Conservation (phyloP, 2,888 invertebrate genomes). For the Cosmopolites sordidus region DNA sequence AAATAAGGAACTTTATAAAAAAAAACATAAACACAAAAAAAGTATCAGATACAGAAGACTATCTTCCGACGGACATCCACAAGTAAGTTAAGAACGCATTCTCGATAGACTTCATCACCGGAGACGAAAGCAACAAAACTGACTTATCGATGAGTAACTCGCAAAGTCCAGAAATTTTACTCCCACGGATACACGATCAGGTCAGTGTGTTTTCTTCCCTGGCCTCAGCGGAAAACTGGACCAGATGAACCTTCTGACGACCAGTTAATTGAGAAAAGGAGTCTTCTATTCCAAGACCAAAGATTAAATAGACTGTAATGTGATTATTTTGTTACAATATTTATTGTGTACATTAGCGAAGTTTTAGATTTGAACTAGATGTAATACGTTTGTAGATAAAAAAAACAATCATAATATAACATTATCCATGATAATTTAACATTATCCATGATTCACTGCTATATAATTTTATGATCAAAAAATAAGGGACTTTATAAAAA, state of each 20-base stretch:
- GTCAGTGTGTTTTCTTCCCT: conserved; percentile 69
- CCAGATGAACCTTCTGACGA: conserved; percentile 56
- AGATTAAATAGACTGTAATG: conserved; percentile 38
- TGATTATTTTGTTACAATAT: conserved; percentile 46
- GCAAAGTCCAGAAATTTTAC: conserved; percentile 36
- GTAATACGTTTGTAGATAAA: conserved; percentile 16
- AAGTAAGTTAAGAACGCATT: conserved; percentile 58
- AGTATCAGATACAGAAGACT: conserved; percentile 43
- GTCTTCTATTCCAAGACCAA: conserved; percentile 34
- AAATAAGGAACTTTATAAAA: no score
- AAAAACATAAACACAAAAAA: no score
- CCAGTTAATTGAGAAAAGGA: neutral
- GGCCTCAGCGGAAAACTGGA: conserved; percentile 58
- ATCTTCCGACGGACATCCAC: conserved; percentile 36
- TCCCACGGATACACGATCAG: conserved; percentile 49
- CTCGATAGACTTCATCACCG: conserved; percentile 61
- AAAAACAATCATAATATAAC: no score
- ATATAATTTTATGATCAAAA: no score
- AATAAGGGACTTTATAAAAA: no score
- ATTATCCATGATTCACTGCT: no score
- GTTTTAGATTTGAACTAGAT: conserved; percentile 9
- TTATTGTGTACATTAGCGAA: conserved; percentile 31
- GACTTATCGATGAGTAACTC: conserved; percentile 28
- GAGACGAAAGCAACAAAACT: conserved; percentile 37
- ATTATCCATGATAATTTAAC: no score